Conservation (phyloP, 2,797 vertebrate genomes). For the Euthynnus affinis region DNA sequence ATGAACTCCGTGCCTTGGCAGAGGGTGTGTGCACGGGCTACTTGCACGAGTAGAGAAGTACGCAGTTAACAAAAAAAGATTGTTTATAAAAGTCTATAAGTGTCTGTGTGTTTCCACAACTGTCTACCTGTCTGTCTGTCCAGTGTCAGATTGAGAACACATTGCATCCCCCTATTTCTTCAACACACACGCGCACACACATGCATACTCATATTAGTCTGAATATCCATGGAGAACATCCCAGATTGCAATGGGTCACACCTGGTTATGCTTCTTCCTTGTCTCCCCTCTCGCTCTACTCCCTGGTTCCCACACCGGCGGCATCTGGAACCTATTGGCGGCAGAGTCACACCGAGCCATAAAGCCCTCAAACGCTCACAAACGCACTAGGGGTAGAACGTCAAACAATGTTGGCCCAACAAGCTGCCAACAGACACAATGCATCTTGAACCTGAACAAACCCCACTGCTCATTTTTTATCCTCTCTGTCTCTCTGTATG, state of each 20-base stretch:
- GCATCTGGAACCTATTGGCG: constrained; percentile 88
- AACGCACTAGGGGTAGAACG: constrained; percentile 84
- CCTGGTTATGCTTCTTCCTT: constrained; percentile 84
- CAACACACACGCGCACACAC: constrained; percentile 40
- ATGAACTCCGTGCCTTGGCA: constrained; percentile 85
- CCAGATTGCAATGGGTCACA: constrained; percentile 84
- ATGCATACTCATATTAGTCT: constrained; percentile 60
- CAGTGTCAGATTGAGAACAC: constrained; percentile 67
- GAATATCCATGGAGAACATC: constrained; percentile 81
- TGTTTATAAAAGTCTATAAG: constrained; percentile 29
- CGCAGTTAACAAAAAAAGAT: constrained; percentile 44
- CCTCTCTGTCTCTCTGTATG: constrained; percentile 74
- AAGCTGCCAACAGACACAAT: constrained; percentile 85
- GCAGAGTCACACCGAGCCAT: constrained; percentile 87
- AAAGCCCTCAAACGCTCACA: constrained; percentile 87
- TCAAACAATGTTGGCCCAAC: constrained; percentile 84
- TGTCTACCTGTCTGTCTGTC: constrained; percentile 64
- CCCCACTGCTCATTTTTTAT: constrained; percentile 81
- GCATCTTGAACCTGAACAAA: constrained; percentile 85
- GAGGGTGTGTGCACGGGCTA: constrained; percentile 63
- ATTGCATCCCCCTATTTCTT: constrained; percentile 54
- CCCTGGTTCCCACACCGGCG: constrained; percentile 84
- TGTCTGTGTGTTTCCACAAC: constrained; percentile 56
- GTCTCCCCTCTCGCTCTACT: constrained; percentile 65
- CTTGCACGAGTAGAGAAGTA: constrained; percentile 58